Base-by-base conservation (phyloP, 2,797 vertebrate genomes). In the Melanotaenia nigrans region DNA sequence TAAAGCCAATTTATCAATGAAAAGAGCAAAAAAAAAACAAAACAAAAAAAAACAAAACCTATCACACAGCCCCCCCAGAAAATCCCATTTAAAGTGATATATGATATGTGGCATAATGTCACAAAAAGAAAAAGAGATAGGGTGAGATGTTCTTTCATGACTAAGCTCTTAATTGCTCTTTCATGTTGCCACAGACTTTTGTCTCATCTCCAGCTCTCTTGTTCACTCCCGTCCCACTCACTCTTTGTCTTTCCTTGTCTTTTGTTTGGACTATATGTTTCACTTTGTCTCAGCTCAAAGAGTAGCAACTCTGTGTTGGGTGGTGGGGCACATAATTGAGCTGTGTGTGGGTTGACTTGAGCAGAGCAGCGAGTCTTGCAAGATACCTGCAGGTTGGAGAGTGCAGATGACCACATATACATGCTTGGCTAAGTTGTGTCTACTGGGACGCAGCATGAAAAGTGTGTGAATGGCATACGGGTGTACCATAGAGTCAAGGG, bases 241-340 rank as follows among this genome's bases (percentile, higher is more conserved):
- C 75, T 82, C 65, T 81, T 82, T 81, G 64, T 80, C 68, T 84
- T 75, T 65, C 73, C 67, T 79, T 12, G n/a, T 59, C 80, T 83
- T 88, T 85, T 89, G 82, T 85, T 90, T 80, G 67, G 70, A 78
- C 65, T 79, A 79, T 79, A 81, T 20, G 36, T 81, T 85, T 85
- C 83, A 89, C 77, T 85, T 86, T 87, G 83, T 86, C 84, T 79
- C 59, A 64, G 84, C 79, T 84, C 71, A 24, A 42, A 38, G 65
- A 67, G 61, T 6, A 68, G 62, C 71, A 61, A 25, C 80, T 73
- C 73, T 63, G 73, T 40, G 57, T 65, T 70, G 42, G 68, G 71
- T 55, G 80, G 75, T 69, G 78, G 62, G 28, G 79, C 71, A 73
- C 75, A 68, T n/a, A 70, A 65, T 68, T 51, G 72, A 77, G 71